These are phyloP conservation scores for Zaprionus vittiger DNA, from an alignment of 1,140 invertebrate genomes.

Conservation along the genomic window DNA sequence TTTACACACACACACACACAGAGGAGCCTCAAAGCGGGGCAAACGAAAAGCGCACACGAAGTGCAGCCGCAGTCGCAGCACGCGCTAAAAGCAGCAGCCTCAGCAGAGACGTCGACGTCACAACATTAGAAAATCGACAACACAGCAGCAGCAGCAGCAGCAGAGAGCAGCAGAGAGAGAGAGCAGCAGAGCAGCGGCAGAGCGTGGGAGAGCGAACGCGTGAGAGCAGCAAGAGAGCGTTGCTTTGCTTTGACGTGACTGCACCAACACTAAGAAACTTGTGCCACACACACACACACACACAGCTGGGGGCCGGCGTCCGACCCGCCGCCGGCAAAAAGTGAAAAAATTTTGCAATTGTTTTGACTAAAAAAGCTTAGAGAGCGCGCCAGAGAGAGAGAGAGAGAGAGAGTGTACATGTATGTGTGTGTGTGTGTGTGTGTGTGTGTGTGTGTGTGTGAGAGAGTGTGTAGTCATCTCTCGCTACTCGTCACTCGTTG, in stretches of 20 bases:
- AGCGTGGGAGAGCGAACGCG: slow-evolving; percentile 17
- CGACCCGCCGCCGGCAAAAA: slow-evolving; percentile 64
- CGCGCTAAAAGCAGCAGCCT: slow-evolving; percentile 24
- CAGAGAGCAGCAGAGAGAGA: slow-evolving; percentile 11
- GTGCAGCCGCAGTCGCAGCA: slow-evolving; percentile 26
- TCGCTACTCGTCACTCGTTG: slow-evolving; percentile 38
- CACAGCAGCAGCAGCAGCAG: slow-evolving; percentile 32
- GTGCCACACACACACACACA: slow-evolving; percentile 31
- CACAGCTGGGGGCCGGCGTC: slow-evolving; percentile 35
- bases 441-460: slow-evolving; percentile 11
- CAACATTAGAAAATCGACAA: slow-evolving; percentile 67
- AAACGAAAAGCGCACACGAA: slow-evolving; percentile 37
- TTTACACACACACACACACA: neutral
- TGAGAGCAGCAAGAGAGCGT: slow-evolving; percentile 42
- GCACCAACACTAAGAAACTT: slow-evolving; percentile 64
- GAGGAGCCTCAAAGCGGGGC: slow-evolving; percentile 31
- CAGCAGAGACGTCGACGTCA: slow-evolving; percentile 24
- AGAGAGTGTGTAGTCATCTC: slow-evolving; percentile 7
- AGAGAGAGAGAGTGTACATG: neutral
- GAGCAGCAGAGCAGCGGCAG: neutral
- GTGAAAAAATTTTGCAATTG: slow-evolving; percentile 74
- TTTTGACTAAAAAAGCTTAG: slow-evolving; percentile 83
- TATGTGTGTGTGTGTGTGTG: neutral
- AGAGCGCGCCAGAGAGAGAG: slow-evolving; percentile 31
- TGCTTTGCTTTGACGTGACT: slow-evolving; percentile 47